Conservation (phyloP, 2,888 invertebrate genomes). For the Agriopis marginaria region DNA sequence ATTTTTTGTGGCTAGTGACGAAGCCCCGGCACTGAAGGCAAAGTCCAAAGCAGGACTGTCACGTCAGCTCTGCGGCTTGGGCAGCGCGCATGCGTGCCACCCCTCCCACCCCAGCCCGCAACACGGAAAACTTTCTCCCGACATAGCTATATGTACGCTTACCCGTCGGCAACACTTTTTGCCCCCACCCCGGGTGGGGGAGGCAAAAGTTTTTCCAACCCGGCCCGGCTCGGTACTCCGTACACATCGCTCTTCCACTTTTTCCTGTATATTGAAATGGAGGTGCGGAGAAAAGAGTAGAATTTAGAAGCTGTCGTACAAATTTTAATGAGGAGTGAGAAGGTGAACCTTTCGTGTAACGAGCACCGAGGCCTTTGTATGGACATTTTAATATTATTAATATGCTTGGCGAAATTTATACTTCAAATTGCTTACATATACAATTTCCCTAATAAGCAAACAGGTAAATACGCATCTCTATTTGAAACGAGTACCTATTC, state of each 20-base stretch:
- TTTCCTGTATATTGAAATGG: constrained; percentile 87
- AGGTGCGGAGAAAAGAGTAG: constrained; percentile 86
- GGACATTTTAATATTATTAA: constrained; percentile 65
- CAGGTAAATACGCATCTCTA: constrained; percentile 1
- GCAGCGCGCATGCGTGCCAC: constrained; percentile 75
- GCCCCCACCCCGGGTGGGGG: constrained; percentile 77
- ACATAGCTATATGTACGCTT: constrained; percentile 82
- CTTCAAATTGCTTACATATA: constrained; percentile 45
- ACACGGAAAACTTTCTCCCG: constrained; percentile 86
- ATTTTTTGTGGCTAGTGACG: constrained; percentile 45
- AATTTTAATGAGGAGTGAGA: constrained; percentile 85
- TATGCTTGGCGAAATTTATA: constrained; percentile 51
- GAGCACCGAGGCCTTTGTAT: constrained; percentile 65
- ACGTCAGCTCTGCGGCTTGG: constrained; percentile 73
- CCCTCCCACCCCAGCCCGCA: constrained; percentile 75
- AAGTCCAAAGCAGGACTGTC: constrained; percentile 78
- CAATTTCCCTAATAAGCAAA: constrained; percentile 44
- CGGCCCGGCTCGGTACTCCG: constrained; percentile 80
- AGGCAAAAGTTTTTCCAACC: constrained; percentile 84
- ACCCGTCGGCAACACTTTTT: constrained; percentile 86
- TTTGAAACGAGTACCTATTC: background rate
- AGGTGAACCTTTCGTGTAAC: constrained; percentile 73
- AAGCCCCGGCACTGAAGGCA: constrained; percentile 59
- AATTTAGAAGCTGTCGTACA: constrained; percentile 85
- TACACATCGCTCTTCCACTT: constrained; percentile 86